Conservation (phyloP, 64 coral and sea anemone species). For the Actinia tenebrosa region DNA sequence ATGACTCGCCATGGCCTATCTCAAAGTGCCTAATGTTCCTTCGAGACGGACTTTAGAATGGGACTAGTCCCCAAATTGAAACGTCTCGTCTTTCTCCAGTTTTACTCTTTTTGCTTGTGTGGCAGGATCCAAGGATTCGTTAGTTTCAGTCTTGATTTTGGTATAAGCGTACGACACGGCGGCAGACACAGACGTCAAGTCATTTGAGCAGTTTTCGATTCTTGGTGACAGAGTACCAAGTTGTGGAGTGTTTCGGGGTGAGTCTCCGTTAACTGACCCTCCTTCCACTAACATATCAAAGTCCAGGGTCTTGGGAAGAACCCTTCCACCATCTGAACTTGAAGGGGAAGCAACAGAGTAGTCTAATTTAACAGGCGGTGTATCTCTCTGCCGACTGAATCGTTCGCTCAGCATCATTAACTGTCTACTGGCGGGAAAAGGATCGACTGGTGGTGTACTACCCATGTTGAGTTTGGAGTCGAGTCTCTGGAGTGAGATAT, state of each 20-base stretch:
- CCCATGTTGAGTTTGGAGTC: slow-evolving; percentile 44
- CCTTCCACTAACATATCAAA: slow-evolving; percentile 44
- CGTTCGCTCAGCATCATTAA: slow-evolving; percentile 62
- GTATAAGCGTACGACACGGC: background rate
- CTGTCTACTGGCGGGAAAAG: slow-evolving; percentile 48
- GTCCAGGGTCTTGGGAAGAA: slow-evolving; percentile 39
- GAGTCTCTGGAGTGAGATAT: background rate
- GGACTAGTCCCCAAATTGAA: slow-evolving; percentile 3
- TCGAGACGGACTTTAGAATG: background rate
- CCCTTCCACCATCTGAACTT: slow-evolving; percentile 57
- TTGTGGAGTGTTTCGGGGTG: background rate
- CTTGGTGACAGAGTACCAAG: slow-evolving; percentile 15
- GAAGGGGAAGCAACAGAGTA: slow-evolving; percentile 30
- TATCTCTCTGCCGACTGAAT: slow-evolving; percentile 18
- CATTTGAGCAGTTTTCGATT: background rate
- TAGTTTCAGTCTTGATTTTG: slow-evolving; percentile 8
- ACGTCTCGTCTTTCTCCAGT: slow-evolving; percentile 18
- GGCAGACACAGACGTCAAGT: slow-evolving; percentile 15
- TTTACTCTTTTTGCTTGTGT: slow-evolving; percentile 14
- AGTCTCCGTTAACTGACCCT: slow-evolving; percentile 21
- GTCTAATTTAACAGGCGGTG: background rate
- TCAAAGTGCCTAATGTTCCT: background rate
- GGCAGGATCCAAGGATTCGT: background rate
- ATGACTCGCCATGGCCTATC: too few relatives aligned
- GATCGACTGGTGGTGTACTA: background rate